Percentiles rank a stretch among this genome's conserved stretches.
Conservation (phyloP, 2,113 vertebrate species). For the Crotalus viridis region DNA sequence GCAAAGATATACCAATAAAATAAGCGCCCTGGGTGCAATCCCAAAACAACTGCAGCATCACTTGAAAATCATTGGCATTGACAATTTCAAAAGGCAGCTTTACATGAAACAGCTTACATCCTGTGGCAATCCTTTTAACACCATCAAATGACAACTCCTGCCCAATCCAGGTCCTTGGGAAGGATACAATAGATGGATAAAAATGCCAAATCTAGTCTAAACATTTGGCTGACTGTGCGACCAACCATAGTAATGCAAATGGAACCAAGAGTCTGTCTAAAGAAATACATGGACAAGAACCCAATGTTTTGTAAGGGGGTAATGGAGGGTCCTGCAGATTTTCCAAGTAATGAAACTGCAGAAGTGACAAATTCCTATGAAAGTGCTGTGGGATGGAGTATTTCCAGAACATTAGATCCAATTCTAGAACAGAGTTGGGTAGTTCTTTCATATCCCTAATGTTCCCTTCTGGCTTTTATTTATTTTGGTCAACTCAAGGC, state of each 20-base stretch:
- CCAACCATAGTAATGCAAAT: background rate
- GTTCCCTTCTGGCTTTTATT: no score
- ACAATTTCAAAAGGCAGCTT: background rate
- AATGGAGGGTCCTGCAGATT: no score
- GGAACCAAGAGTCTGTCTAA: background rate
- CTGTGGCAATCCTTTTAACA: background rate
- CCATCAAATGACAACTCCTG: background rate
- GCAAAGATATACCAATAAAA: background rate
- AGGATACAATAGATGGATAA: background rate
- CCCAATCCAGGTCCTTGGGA: background rate
- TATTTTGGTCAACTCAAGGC: no score
- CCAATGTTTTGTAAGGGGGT: background rate
- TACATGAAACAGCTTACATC: background rate
- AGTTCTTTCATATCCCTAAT: no score
- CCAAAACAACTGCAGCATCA: background rate
- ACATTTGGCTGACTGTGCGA: background rate
- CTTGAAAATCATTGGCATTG: background rate
- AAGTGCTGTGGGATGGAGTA: no score
- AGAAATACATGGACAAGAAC: background rate
- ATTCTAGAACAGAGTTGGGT: no score
- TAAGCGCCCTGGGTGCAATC: background rate
- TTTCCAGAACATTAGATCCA: no score
- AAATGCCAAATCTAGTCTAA: background rate
- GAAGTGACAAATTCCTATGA: no score
- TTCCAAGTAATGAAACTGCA: no score